A percentile compares a stretch with the other conserved stretches of the same genome.
Evolutionary conservation across 2,797 vertebrate genomes (phyloP).

Genomic region (Neosilurus mollespiculum): DNA sequence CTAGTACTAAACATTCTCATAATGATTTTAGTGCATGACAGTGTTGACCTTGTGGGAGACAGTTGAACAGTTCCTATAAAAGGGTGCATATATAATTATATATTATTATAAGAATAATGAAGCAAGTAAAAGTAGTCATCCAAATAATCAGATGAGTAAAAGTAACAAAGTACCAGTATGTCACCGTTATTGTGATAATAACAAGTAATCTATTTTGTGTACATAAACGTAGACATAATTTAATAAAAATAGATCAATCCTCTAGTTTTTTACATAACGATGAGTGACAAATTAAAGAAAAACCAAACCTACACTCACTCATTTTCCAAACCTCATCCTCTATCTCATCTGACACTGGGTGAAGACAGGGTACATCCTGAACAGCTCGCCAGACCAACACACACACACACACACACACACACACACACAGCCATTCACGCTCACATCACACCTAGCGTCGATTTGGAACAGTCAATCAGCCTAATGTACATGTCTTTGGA

Average conservation of each 20-base stretch:
- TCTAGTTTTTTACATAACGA: not conserved
- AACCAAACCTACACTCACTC: not conserved
- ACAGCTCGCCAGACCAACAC: too few species aligned
- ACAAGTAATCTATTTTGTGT: not conserved
- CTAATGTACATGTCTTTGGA: too few species aligned
- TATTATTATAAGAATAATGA: conserved; percentile 6
- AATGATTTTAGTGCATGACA: conserved; percentile 15
- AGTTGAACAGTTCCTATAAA: not conserved
- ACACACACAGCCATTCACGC: too few species aligned
- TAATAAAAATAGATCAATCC: not conserved
- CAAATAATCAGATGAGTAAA: conserved; percentile 23
- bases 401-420: too few species aligned
- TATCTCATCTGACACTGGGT: too few species aligned
- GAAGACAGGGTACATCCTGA: too few species aligned
- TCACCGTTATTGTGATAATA: not conserved
- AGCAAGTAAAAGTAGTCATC: not conserved
- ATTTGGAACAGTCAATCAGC: too few species aligned
- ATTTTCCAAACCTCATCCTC: too few species aligned
- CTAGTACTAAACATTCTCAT: not conserved
- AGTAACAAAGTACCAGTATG: not conserved
- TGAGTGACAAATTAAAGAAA: not conserved
- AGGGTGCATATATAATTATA: not conserved
- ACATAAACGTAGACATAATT: not conserved
- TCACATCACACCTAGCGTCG: too few species aligned
- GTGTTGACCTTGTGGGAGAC: conserved; percentile 12